Evolutionary conservation across 2,113 vertebrate species (phyloP), one percentile per base, ranked within the genome.

Genomic region (Nycticebus coucang): DNA sequence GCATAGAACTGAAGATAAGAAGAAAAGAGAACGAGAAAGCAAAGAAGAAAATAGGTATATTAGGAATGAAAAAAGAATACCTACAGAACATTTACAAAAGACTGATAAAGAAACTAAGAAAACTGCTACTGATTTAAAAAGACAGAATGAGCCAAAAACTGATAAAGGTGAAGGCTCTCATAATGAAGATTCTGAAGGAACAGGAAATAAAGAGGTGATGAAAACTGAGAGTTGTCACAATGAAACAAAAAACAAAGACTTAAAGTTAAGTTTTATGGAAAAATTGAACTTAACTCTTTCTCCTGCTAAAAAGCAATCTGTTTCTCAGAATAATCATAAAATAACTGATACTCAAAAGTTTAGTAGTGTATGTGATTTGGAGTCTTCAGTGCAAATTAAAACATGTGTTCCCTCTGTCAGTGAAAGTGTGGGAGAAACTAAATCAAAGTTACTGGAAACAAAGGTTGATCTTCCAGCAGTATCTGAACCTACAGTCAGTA

Each of bases 211-310:
- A 95, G 90, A 93, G 21, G 4, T 83, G 87, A 2, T 45, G 69
- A 98, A 97, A 98, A 50, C 2, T 91, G 97, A 97, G 78, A 75
- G 26, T 81, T 62, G 77, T 71, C 72, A 59, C 53, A 89, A 71
- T 95, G 97, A 97, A 82, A 82, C 86, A 64, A 98, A 98, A 95
- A 98, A 79, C 89, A 98, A 98, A 97, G 98, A 98, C 95, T 96
- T 99, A 95, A 99, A 99, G 95, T 97, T 99, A 84, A 99, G 99
- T 93, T 99, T 99, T 97, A 99, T 99, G 99, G 99, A 99, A 98
- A 99, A 99, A 2, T 95, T 99, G 75, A 99, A 99, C 97, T 98
- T 99, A 94, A 99, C 99, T 74, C 98, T 99, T 95, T 99, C 99
- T 85, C 99, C 99, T 59, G 98, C 99, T 94, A 99, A 99, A 98